phyloP scores from a whole-genome alignment of 2,113 vertebrate species.

The Mirounga angustirostris region DNA sequence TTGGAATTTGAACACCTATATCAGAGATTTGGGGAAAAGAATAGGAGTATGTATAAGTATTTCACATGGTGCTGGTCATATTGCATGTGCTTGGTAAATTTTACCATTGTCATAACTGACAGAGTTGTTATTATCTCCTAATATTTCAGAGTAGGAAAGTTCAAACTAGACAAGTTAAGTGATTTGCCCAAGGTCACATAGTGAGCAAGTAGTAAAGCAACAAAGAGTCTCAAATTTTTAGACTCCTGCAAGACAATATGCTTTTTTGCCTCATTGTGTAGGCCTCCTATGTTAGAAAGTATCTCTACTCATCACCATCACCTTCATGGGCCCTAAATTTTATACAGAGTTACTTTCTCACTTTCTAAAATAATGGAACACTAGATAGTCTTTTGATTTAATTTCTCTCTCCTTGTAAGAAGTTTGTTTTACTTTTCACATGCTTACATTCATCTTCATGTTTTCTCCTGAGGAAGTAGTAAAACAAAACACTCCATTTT shows the following conservation, averaged over 20 bases:
- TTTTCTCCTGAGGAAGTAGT: background rate
- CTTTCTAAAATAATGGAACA: slow-evolving; percentile 2
- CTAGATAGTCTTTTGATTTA: background rate
- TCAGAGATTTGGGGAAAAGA: background rate
- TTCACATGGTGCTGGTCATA: background rate
- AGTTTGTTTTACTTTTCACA: slow-evolving; percentile 18
- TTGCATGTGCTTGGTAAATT: background rate
- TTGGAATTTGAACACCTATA: background rate
- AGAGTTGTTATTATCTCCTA: background rate
- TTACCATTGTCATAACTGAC: background rate
- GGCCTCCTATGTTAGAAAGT: background rate
- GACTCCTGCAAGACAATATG: background rate
- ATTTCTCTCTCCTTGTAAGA: background rate
- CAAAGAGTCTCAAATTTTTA: background rate
- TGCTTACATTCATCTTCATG: background rate
- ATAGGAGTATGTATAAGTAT: background rate
- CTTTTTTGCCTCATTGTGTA: background rate
- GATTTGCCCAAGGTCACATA: background rate
- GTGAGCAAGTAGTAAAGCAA: background rate
- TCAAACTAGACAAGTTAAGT: background rate
- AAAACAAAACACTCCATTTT: background rate
- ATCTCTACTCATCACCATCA: background rate
- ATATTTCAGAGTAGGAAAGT: background rate
- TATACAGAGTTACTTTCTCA: background rate
- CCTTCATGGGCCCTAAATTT: background rate